phyloP scores from a whole-genome alignment of 2,113 vertebrate species.

The Pygoscelis antarcticus region DNA sequence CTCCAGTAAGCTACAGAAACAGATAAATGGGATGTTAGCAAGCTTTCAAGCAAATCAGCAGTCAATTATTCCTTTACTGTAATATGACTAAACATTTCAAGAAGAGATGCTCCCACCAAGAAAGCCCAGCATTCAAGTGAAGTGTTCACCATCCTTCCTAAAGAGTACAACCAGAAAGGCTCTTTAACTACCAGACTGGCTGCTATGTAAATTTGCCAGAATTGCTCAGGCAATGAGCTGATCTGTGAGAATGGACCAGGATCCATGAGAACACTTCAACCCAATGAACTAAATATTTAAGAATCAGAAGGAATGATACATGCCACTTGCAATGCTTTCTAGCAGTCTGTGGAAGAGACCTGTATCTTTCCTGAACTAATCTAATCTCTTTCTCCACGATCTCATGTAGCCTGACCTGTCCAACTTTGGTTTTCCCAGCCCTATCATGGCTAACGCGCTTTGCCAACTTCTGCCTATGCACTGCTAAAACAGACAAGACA shows the following conservation, averaged over 20 bases:
- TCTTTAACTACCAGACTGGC: no score
- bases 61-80: background rate
- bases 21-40: background rate
- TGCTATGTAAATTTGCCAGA: background rate
- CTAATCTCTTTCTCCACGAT: background rate
- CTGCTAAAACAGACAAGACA: background rate
- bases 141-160: background rate
- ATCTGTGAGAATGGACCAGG: background rate
- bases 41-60: background rate
- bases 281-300: background rate
- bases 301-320: rapidly evolving
- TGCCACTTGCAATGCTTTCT: background rate
- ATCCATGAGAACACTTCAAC: background rate
- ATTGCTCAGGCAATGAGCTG: background rate
- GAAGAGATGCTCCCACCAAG: background rate
- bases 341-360: background rate
- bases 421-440: background rate
- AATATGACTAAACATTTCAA: background rate
- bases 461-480: background rate
- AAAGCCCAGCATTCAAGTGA: background rate
- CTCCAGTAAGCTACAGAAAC: slow-evolving; percentile 90
- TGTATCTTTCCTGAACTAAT: background rate
- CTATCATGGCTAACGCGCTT: rapidly evolving
- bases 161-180: background rate
- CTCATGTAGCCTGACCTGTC: background rate